Percentiles rank a stretch among this genome's conserved stretches.
Conservation (phyloP, 2,888 invertebrate genomes). For the Abrostola tripartita region DNA sequence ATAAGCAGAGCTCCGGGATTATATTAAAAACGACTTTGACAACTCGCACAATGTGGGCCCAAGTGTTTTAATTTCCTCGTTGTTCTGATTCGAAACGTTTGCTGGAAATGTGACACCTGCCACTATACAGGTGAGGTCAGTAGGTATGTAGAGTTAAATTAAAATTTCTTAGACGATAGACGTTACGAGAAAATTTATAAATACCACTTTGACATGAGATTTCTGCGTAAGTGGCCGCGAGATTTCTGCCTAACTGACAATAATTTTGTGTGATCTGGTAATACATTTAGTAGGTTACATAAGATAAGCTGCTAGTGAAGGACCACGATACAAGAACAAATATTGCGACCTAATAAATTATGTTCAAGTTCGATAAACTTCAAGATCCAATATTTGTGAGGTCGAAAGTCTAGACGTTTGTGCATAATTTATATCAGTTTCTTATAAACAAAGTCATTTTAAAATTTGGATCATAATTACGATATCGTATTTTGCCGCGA, state of each 20-base stretch:
- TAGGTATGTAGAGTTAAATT: background rate
- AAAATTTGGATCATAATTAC: background rate
- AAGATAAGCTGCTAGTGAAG: no score
- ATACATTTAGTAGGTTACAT: no score
- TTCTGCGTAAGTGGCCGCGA: no score
- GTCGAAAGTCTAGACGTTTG: background rate
- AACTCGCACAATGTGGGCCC: conserved; percentile 40
- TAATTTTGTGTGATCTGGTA: no score
- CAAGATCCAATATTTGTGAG: conserved; percentile 1
- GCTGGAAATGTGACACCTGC: conserved; percentile 46
- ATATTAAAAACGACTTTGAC: conserved; percentile 54
- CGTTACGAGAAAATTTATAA: no score
- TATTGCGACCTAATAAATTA: no score
- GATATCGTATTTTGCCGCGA: no score
- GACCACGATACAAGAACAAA: no score
- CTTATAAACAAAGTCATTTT: background rate
- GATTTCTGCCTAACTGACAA: no score
- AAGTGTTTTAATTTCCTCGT: conserved; percentile 53
- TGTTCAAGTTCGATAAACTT: background rate
- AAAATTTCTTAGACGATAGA: background rate
- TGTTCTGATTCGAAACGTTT: conserved; percentile 29
- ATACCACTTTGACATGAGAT: no score
- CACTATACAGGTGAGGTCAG: conserved; percentile 24
- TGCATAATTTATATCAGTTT: conserved; percentile 7
- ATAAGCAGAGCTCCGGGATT: conserved; percentile 24